Percentiles rank a stretch among this genome's conserved stretches.
phyloP scores from a whole-genome alignment of 2,888 invertebrate genomes.

The Nomada flava region DNA sequence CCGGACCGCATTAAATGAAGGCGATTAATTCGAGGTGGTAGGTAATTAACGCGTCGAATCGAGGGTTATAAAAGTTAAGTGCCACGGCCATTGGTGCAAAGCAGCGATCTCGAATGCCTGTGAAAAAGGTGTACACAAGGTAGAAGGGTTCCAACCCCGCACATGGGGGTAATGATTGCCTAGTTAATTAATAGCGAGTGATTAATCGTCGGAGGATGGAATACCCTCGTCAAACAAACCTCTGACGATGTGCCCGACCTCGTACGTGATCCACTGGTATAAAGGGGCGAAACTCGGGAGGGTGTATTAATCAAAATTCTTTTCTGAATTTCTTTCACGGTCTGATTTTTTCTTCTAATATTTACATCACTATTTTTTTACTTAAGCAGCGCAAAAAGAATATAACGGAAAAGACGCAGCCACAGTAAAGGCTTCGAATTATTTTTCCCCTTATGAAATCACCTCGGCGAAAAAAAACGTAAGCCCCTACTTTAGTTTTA shows the following conservation, averaged over 20 bases:
- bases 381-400: neutral
- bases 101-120: neutral
- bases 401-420: neutral
- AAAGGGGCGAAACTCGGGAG: conserved; percentile 19
- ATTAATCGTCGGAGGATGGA: conserved; percentile 79
- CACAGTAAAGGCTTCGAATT: neutral
- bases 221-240: conserved; percentile 82
- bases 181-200: conserved; percentile 82
- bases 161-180: conserved; percentile 66
- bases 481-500: neutral
- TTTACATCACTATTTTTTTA: too few species aligned
- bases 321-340: neutral
- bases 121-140: neutral
- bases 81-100: conserved; percentile 72
- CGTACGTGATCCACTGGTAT: conserved; percentile 78
- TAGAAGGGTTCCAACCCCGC: conserved; percentile 23
- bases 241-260: conserved; percentile 69
- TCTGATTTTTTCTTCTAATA: neutral
- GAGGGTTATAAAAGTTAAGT: conserved; percentile 78
- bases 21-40: conserved; percentile 68
- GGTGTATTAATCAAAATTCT: neutral
- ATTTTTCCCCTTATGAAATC: conserved; percentile 27
- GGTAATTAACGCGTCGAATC: conserved; percentile 73
- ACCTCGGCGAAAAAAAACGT: conserved; percentile 4
- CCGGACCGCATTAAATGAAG: neutral